A percentile compares a stretch with the other conserved stretches of the same genome.
Conservation (phyloP, 2,888 invertebrate genomes). For the Seira sanloemensis region DNA sequence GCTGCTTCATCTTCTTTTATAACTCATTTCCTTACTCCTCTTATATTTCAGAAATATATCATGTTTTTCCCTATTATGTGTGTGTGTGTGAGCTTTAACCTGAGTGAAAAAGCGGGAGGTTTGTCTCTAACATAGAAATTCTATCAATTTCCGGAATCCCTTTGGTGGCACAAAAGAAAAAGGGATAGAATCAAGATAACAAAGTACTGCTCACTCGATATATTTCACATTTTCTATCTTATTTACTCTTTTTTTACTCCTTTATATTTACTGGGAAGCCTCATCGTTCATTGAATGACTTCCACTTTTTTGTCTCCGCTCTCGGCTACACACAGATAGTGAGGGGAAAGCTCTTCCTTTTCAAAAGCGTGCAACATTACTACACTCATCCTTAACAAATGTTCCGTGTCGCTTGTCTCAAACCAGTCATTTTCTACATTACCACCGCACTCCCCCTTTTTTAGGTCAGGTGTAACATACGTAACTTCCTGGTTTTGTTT, state of each 20-base stretch:
- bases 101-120: neutral
- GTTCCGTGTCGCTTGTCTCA: neutral
- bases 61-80: no score
- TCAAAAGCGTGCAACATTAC: neutral
- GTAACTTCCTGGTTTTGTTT: neutral
- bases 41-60: neutral
- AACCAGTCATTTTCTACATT: neutral
- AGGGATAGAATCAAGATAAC: constrained; percentile 22
- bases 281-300: neutral
- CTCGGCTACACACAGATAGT: neutral
- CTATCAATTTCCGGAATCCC: constrained; percentile 36
- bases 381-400: neutral
- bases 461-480: neutral
- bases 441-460: neutral
- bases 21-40: constrained; percentile 1
- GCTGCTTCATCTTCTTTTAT: neutral
- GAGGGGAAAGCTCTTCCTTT: neutral
- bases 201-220: constrained; percentile 19
- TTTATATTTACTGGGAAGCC: neutral
- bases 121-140: constrained; percentile 20
- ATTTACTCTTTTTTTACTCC: constrained; percentile 5
- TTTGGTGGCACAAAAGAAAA: neutral
- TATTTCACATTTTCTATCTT: neutral
- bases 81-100: no score
- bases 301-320: neutral